A percentile compares a stretch with the other conserved stretches of the same genome.
Evolutionary conservation across 1,140 invertebrate species (phyloP).

Genomic region (Caenorhabditis latens): DNA sequence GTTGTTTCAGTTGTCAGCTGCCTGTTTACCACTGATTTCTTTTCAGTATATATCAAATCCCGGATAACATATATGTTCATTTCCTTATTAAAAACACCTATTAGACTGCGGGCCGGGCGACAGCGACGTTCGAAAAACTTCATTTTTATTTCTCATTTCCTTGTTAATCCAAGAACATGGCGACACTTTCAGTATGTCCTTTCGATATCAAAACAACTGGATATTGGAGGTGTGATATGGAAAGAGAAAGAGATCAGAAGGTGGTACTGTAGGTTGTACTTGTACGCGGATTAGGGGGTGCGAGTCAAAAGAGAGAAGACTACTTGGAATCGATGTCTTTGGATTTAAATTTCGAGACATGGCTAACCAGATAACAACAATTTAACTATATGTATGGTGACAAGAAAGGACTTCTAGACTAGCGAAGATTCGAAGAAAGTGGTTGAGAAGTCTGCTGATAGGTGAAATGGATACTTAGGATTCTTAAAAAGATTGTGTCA

Average conservation of each 20-base stretch:
- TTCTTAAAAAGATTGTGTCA: background rate
- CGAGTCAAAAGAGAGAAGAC: background rate
- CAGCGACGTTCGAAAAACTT: background rate
- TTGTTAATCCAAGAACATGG: constrained; percentile 9
- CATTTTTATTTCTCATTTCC: background rate
- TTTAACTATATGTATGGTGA: constrained; percentile 5
- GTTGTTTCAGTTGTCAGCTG: background rate
- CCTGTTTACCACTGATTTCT: constrained; percentile 5
- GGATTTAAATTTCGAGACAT: constrained; percentile 28
- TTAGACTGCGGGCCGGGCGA: background rate
- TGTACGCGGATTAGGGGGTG: background rate
- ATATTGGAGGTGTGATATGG: constrained; percentile 14
- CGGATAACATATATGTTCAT: background rate
- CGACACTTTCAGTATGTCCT: constrained; percentile 4
- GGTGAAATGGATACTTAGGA: background rate
- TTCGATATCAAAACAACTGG: constrained; percentile 41
- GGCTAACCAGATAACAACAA: background rate
- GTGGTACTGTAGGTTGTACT: constrained; percentile 40
- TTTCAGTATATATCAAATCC: background rate
- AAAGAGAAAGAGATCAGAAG: constrained; percentile 13
- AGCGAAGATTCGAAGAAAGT: background rate
- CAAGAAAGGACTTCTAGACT: background rate
- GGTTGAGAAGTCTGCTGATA: background rate
- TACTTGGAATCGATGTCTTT: constrained; percentile 7
- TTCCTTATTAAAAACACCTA: constrained; percentile 16